Conservation (phyloP, 2,888 invertebrate genomes). For the Herminia tarsipennalis region DNA sequence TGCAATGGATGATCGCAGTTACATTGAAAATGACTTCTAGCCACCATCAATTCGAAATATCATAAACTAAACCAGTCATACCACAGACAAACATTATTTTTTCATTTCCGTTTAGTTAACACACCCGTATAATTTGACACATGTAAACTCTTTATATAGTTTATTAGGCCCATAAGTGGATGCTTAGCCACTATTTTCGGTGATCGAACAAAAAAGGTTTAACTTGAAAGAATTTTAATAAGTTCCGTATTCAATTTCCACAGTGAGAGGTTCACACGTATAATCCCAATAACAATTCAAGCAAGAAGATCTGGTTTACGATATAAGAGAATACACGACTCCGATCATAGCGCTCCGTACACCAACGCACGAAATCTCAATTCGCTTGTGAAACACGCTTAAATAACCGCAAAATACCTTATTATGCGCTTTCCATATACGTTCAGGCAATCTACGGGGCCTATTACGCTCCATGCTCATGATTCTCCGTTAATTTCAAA, state of each 20-base stretch:
- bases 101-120: background rate
- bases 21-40: conserved; percentile 59
- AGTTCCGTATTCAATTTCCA: conserved; percentile 63
- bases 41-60: conserved; percentile 45
- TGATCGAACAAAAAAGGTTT: conserved; percentile 30
- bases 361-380: conserved; percentile 81
- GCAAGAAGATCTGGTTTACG: conserved; percentile 74
- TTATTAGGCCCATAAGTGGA: background rate
- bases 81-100: conserved; percentile 12
- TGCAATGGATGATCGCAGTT: conserved; percentile 56
- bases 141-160: conserved; percentile 7
- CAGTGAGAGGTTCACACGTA: conserved; percentile 70
- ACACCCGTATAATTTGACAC: conserved; percentile 1
- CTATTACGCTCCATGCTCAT: conserved; percentile 75
- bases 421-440: conserved; percentile 84
- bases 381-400: conserved; percentile 80
- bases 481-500: conserved; percentile 79
- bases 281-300: conserved; percentile 74
- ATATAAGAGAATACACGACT: conserved; percentile 65
- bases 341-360: conserved; percentile 66
- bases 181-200: conserved; percentile 14
- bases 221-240: conserved; percentile 66
- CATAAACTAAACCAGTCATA: conserved; percentile 21
- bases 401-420: conserved; percentile 85
- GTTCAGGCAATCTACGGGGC: conserved; percentile 76